These are phyloP conservation scores for Stichopus horrens DNA, from an alignment of 53 echinoderm and acorn worm genomes.

Conservation along the genomic window DNA sequence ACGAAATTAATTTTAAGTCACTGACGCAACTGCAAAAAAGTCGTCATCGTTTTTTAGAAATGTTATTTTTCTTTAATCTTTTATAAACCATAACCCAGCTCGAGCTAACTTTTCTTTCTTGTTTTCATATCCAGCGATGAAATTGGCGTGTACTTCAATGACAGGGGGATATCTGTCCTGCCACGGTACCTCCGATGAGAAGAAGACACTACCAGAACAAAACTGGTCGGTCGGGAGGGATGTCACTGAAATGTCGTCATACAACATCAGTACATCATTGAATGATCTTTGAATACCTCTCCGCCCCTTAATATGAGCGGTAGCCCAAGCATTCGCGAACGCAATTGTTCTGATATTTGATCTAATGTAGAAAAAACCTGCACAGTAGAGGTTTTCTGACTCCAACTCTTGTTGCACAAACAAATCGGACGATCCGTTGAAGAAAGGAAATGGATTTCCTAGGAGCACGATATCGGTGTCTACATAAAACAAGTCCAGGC, in stretches of 20 bases:
- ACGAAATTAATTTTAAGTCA: no score
- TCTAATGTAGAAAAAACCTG: conserved; percentile 27
- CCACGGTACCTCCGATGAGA: conserved; percentile 1
- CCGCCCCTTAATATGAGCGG: background rate
- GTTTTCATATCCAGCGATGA: conserved; percentile 1
- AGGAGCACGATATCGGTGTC: conserved; percentile 16
- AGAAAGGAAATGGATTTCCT: conserved; percentile 25
- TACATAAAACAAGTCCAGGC: background rate
- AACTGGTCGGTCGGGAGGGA: conserved; percentile 9
- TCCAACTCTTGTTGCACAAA: conserved; percentile 7
- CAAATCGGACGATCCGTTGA: background rate
- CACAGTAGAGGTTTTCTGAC: background rate
- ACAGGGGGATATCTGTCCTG: background rate
- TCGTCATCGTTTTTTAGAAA: background rate
- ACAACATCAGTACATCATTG: background rate
- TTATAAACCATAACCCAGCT: background rate
- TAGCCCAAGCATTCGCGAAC: background rate
- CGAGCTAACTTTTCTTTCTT: background rate
- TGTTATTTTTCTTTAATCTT: background rate
- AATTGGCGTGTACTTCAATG: conserved; percentile 10
- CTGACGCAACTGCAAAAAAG: no score
- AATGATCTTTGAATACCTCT: conserved; percentile 10
- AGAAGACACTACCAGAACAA: conserved; percentile 7
- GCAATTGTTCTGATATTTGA: background rate
- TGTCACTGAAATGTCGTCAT: background rate